Evolutionary conservation across 2,888 invertebrate genomes (phyloP), one percentile per base, ranked within the genome.

Genomic region (Monopis laevigella): DNA sequence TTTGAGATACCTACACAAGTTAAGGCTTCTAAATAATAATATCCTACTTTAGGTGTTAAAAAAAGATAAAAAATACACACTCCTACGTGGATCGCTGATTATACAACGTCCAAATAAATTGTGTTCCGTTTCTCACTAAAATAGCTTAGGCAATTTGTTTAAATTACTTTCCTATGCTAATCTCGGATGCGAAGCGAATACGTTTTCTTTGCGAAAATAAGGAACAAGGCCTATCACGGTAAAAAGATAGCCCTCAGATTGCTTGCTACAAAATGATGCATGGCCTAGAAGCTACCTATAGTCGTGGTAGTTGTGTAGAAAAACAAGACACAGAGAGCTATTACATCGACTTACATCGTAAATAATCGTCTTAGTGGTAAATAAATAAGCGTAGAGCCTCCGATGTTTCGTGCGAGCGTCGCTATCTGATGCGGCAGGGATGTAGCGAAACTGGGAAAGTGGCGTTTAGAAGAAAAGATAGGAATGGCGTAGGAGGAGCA

Each of bases 111-210:
- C 58, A 59, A 64, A 62, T 55, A 66, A 65, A 71, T 62, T 54
- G 62, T 58, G 59, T 55, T 56, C 53, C 59, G 54, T 60, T 60
- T 59, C 59, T 64, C 61, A 61, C 64, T 66, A 71, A 72, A 71
- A 69, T 68, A 67, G 64, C 65, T 71, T 61, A 61, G 61, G 69
- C 71, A 71, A 74, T 75, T 73, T 72, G 63, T 69, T 67, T 64
- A 70, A 74, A 74, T 75, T 67, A 72, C 74, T 72, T 72, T 72
- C 57, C 62, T 72, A 74, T 75, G 74, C 65, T 70, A 74, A 74
- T 71, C 58, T 56, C 53, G 54, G 53, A 59, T 64, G 65, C 63
- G 64, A 67, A 60, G 65, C 66, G 66, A 72, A 73, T 71, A 64
- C 59, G 63, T 67, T 40, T 40, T 63, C 58, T 52, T 55, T 51